These are phyloP conservation scores for Oceanites oceanicus DNA, from an alignment of 2,113 vertebrate species.

Conservation along the genomic window DNA sequence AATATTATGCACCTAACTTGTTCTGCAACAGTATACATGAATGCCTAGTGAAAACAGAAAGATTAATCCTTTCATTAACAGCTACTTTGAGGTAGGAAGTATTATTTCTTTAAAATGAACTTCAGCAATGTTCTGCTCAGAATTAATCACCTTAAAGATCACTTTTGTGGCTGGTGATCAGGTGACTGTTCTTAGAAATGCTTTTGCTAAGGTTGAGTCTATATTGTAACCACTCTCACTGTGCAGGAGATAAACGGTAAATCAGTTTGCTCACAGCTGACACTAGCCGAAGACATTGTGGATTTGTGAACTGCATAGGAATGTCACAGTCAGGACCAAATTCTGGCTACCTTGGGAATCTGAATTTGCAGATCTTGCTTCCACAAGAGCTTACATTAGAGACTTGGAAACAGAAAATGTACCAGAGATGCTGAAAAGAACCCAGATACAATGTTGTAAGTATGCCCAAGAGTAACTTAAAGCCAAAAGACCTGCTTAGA, in stretches of 20 bases:
- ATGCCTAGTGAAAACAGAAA: background rate
- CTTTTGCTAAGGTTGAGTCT: background rate
- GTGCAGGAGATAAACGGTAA: background rate
- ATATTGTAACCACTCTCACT: background rate
- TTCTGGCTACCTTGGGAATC: background rate
- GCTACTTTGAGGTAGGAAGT: background rate
- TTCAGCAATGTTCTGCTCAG: background rate
- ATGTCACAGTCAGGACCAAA: background rate
- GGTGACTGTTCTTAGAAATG: background rate
- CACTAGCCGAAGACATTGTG: background rate
- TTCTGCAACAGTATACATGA: background rate
- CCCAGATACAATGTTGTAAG: background rate
- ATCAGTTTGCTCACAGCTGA: background rate
- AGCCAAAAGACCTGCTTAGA: slow-evolving; percentile 12
- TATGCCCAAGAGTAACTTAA: background rate
- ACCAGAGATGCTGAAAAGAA: background rate
- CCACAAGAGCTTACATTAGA: background rate
- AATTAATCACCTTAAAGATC: background rate
- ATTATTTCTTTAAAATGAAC: background rate
- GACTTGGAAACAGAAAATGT: background rate
- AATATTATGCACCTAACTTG: too few relatives aligned
- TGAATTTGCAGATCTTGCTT: background rate
- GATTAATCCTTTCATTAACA: background rate
- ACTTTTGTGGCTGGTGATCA: background rate
- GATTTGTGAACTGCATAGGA: background rate